Evolutionary conservation across 1,140 invertebrate genomes (phyloP), one percentile per base, ranked within the genome.

Genomic region (Euura saliciscinereae): DNA sequence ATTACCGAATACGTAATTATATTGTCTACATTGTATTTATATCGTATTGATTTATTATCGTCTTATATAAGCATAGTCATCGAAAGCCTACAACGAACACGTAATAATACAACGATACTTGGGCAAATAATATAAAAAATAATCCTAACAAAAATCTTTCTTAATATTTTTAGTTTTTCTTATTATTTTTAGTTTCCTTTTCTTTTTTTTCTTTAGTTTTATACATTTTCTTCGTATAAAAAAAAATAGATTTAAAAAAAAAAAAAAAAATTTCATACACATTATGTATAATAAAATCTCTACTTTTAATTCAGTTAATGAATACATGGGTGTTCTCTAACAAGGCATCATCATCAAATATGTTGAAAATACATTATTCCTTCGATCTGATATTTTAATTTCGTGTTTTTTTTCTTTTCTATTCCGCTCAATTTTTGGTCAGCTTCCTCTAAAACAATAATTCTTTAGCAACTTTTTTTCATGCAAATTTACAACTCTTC

Each of bases 121-220:
- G 74, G 72, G 77, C 74, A 80, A 79, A 80, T 79, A 75, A 81
- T 81, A 81, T 42, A 80, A 79, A 28, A 80, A 81, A 81, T 79
- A 79, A 79, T 78, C 79, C 74, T 71, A 71, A 74, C 70, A 42
- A 75, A 74, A 69, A 59, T 66, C 66, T 69, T 65, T 43, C 46
- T 64, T 74, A 44, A 64, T 74, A 75, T n/a, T 79, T 44, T 74
- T 80, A 42, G 68, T 75, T 45, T 69, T 72, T 11, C 66, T 43
- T 69, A 69, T 43, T 43, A 44, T 4, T 72, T 72, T 68, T 43
- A 65, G 45, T 10, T 45, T 8, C 71, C n/a, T 44, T 45, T 11
- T 67, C 0, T 43, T 42, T 69, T 68, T 44, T 71, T 65, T 43
- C 71, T 66, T 71, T 76, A 3, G 51, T 59, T 8, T 59, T 59